These are phyloP conservation scores for Tachypleus tridentatus DNA, from an alignment of 1,140 invertebrate species.

Conservation along the genomic window DNA sequence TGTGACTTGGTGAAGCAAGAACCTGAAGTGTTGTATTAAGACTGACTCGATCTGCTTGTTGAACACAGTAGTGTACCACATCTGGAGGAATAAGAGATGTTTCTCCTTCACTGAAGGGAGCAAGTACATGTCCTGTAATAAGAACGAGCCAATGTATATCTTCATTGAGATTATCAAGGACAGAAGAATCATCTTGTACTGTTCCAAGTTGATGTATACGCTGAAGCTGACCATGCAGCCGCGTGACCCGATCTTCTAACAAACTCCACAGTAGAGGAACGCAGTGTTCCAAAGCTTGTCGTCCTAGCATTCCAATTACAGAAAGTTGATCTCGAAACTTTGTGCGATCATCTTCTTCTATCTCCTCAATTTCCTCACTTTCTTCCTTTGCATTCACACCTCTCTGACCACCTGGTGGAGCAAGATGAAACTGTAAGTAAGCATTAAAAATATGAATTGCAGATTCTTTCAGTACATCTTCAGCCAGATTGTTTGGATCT, in stretches of 20 bases:
- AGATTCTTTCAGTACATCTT: conserved; percentile 37
- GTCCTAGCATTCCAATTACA: conserved; percentile 41
- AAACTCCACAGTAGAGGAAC: conserved; percentile 43
- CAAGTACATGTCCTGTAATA: conserved; percentile 52
- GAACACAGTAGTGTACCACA: conserved; percentile 55
- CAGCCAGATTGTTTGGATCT: conserved; percentile 42
- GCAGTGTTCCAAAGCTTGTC: conserved; percentile 39
- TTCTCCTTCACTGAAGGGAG: conserved; percentile 59
- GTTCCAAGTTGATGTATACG: conserved; percentile 34
- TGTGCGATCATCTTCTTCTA: conserved; percentile 54
- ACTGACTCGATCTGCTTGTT: conserved; percentile 41
- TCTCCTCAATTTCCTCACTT: conserved; percentile 49
- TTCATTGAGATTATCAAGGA: conserved; percentile 40
- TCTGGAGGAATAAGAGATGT: conserved; percentile 59
- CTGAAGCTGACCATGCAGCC: conserved; percentile 50
- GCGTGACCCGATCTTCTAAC: conserved; percentile 48
- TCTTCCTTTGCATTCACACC: conserved; percentile 21
- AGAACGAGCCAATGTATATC: conserved; percentile 81
- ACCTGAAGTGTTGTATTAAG: conserved; percentile 46
- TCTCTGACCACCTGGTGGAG: conserved; percentile 57
- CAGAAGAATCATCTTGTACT: conserved; percentile 10
- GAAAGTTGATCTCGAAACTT: conserved; percentile 56
- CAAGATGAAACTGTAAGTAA: conserved; percentile 67
- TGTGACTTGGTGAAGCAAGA: conserved; percentile 38
- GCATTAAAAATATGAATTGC: conserved; percentile 54